A percentile compares a stretch with the other conserved stretches of the same genome.
Conservation (phyloP, 2,888 invertebrate species). For the Parochlus steinenii region DNA sequence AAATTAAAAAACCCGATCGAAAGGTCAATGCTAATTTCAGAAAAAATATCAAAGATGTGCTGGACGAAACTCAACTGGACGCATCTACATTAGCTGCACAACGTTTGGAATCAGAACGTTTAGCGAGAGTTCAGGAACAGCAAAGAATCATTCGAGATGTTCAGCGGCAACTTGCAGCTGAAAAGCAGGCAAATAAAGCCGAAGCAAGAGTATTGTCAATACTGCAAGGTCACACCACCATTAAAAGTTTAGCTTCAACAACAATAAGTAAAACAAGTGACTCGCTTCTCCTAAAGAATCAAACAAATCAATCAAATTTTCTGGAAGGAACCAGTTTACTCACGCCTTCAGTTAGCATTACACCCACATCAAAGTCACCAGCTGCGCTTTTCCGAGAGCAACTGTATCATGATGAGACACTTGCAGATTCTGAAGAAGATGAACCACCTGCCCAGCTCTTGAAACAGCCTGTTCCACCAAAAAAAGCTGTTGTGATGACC, state of each 20-base stretch:
- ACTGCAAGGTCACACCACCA: slow-evolving; percentile 46
- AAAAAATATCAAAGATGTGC: slow-evolving; percentile 80
- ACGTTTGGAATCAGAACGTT: slow-evolving; percentile 77
- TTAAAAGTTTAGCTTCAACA: background rate
- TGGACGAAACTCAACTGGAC: slow-evolving; percentile 85
- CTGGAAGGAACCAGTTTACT: too few species aligned
- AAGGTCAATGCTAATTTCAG: slow-evolving; percentile 44
- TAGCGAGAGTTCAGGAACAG: slow-evolving; percentile 70
- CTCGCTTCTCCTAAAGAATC: slow-evolving; percentile 4
- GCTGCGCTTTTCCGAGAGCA: slow-evolving; percentile 1
- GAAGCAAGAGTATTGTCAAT: slow-evolving; percentile 54
- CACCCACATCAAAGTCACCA: slow-evolving; percentile 24
- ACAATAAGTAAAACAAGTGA: slow-evolving; percentile 4
- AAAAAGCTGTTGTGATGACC: slow-evolving; percentile 46
- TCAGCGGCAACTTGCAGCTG: slow-evolving; percentile 61
- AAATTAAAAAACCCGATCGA: slow-evolving; percentile 17
- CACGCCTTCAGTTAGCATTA: slow-evolving; percentile 34
- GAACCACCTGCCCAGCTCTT: slow-evolving; percentile 9
- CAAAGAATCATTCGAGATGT: slow-evolving; percentile 68
- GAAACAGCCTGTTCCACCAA: slow-evolving; percentile 4
- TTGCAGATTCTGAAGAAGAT: slow-evolving; percentile 11
- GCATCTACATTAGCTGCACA: slow-evolving; percentile 85
- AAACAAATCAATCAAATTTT: too few species aligned
- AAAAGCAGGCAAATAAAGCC: slow-evolving; percentile 47
- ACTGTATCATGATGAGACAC: slow-evolving; percentile 11